Evolutionary conservation across 2,113 vertebrate species (phyloP).

Genomic region (Bufo bufo): DNA sequence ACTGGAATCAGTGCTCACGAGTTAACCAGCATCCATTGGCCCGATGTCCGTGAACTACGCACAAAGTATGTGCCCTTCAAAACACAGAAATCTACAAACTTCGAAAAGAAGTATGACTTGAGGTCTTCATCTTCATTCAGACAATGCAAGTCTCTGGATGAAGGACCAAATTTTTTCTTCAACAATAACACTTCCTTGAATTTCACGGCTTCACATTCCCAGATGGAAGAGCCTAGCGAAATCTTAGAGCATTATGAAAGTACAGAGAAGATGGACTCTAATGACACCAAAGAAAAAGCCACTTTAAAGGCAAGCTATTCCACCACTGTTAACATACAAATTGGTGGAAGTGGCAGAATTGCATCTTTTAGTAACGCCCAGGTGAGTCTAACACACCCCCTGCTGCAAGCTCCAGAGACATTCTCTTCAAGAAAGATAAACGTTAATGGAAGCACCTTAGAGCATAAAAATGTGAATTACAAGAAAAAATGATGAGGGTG

Average conservation of each 20-base stretch:
- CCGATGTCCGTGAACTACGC: conserved; percentile 69
- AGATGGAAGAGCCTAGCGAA: not conserved
- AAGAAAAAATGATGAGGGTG: not conserved
- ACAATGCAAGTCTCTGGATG: conserved; percentile 28
- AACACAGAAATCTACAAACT: conserved; percentile 43
- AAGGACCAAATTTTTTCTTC: not conserved
- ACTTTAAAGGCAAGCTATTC: conserved; percentile 81
- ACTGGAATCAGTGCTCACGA: conserved; percentile 63
- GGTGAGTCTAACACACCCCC: conserved; percentile 83
- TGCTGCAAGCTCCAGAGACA: conserved; percentile 69
- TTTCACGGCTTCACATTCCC: conserved; percentile 10
- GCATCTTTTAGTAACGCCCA: conserved; percentile 85
- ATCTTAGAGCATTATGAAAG: not conserved
- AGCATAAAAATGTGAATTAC: conserved; percentile 56
- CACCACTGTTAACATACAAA: conserved; percentile 88
- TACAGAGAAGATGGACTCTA: conserved; percentile 2
- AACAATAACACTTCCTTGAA: not conserved
- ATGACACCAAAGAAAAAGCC: conserved; percentile 51
- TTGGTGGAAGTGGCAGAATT: conserved; percentile 81
- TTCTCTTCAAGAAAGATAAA: conserved; percentile 69
- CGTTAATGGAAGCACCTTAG: conserved; percentile 69
- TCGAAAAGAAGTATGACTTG: conserved; percentile 44
- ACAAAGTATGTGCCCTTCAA: conserved; percentile 63
- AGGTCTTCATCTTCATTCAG: conserved; percentile 18
- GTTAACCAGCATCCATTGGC: conserved; percentile 71